Conservation (phyloP, 2,113 vertebrate genomes). For the Catharus bicknelli region DNA sequence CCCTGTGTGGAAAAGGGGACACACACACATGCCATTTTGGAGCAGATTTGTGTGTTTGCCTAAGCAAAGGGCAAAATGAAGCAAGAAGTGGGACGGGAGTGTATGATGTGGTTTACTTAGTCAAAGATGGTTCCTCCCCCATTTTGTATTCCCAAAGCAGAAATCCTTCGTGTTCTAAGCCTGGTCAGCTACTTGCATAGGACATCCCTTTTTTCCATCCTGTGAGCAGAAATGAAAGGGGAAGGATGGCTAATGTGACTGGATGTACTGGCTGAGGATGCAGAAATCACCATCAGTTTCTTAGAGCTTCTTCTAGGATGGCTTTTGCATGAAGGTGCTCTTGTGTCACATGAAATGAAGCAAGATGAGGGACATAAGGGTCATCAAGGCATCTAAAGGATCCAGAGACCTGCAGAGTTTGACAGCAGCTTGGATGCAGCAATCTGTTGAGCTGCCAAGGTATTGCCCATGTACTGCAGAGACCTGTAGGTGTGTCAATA, state of each 20-base stretch:
- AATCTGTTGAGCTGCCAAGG: neutral
- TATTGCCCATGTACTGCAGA: neutral
- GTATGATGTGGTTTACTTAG: neutral
- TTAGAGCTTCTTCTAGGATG: neutral
- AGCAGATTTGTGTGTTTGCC: neutral
- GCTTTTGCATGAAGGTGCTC: neutral
- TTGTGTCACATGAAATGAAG: neutral
- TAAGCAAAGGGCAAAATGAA: neutral
- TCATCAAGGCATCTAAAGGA: neutral
- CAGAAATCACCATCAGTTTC: neutral
- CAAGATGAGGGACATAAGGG: neutral
- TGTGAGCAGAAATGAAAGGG: neutral
- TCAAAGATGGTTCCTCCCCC: neutral
- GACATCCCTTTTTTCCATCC: neutral
- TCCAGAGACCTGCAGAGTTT: neutral
- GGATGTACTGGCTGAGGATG: neutral
- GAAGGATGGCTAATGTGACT: neutral
- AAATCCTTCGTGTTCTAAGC: neutral
- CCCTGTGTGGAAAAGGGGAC: neutral
- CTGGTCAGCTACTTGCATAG: neutral
- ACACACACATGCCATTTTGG: neutral
- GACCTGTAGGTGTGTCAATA: neutral
- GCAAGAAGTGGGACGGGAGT: neutral
- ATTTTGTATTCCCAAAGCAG: neutral
- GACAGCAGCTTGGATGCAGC: neutral